phyloP scores from a whole-genome alignment of 2,888 invertebrate species.

The Orchesellides sinensis region DNA sequence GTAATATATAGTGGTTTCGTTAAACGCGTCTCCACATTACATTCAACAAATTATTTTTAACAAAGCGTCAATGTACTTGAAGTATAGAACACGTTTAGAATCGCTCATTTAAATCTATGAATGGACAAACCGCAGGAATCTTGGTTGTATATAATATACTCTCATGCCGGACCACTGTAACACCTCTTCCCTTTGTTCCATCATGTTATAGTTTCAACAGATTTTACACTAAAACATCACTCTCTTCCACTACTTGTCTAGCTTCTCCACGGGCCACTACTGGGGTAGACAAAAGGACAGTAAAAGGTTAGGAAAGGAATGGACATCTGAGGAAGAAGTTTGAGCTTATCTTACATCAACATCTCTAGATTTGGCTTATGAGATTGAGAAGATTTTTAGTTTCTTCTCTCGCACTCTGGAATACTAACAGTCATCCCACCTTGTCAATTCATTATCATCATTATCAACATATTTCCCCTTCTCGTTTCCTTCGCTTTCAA shows the following conservation, averaged over 20 bases:
- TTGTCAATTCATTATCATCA: conserved; percentile 62
- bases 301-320: conserved; percentile 47
- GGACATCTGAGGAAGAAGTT: conserved; percentile 26
- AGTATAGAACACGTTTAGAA: too few relatives aligned
- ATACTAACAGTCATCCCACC: conserved; percentile 66
- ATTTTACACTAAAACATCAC: conserved; percentile 22
- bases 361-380: conserved; percentile 34
- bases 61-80: too few relatives aligned
- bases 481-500: conserved; percentile 16
- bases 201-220: conserved; percentile 4
- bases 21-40: too few relatives aligned
- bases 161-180: conserved; percentile 23
- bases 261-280: conserved; percentile 43
- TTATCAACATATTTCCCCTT: conserved; percentile 15
- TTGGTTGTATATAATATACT: background rate
- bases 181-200: conserved; percentile 32
- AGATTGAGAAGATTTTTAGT: conserved; percentile 53
- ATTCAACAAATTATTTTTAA: background rate
- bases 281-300: conserved; percentile 52
- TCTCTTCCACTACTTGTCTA: conserved; percentile 19
- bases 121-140: conserved; percentile 55
- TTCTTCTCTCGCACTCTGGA: conserved; percentile 28
- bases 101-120: conserved; percentile 25
- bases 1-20: too few relatives aligned
- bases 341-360: conserved; percentile 40